Percentiles rank a stretch among this genome's conserved stretches.
Evolutionary conservation across 2,888 invertebrate species (phyloP).

Genomic region (Tenthredo mesomela): DNA sequence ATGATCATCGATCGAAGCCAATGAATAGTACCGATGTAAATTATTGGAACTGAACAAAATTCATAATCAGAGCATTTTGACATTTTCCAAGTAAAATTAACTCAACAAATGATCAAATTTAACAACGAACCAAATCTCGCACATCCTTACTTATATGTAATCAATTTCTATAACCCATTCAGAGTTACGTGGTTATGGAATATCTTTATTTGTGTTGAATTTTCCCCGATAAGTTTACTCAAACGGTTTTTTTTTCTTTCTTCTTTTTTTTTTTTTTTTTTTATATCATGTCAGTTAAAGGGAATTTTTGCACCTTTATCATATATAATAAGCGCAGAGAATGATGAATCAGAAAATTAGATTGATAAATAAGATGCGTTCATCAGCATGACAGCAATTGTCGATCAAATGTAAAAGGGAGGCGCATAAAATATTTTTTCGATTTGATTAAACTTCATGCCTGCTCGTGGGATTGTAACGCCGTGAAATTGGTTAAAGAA

Average conservation of each 20-base stretch:
- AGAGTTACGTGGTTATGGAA: too few species aligned
- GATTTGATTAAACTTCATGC: neutral
- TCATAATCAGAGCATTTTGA: neutral
- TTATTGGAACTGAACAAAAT: neutral
- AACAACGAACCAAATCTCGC: too few species aligned
- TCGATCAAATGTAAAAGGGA: neutral
- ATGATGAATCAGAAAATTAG: neutral
- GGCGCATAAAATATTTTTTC: neutral
- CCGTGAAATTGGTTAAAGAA: neutral
- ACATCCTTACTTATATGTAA: too few species aligned
- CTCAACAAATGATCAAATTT: too few species aligned
- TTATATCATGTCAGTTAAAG: neutral
- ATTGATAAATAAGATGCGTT: slow-evolving; percentile 6
- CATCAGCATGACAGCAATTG: neutral
- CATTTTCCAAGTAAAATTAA: neutral
- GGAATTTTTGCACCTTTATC: neutral
- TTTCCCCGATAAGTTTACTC: too few species aligned
- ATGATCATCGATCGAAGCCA: neutral
- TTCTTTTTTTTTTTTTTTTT: neutral
- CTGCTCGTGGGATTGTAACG: neutral
- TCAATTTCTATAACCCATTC: too few species aligned
- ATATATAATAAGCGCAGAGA: neutral
- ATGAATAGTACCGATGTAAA: neutral
- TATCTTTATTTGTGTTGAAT: too few species aligned
- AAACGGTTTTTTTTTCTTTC: neutral